phyloP scores from a whole-genome alignment of 2,113 vertebrate genomes.

The Alces alces region DNA sequence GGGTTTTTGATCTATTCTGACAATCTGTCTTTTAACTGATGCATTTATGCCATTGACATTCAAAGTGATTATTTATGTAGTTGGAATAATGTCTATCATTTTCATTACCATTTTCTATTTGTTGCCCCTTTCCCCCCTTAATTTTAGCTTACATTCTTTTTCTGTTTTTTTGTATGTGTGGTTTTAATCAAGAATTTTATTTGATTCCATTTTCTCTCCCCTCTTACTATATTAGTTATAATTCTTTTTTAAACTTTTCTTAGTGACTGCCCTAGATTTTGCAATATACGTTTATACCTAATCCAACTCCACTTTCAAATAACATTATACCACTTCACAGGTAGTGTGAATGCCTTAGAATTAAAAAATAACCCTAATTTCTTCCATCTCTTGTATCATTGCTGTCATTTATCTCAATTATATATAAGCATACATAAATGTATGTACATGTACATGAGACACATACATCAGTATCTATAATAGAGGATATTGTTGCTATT shows the following conservation, averaged over 20 bases:
- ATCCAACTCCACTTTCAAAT: neutral
- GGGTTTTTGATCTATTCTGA: neutral
- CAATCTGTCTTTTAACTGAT: neutral
- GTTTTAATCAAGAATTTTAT: neutral
- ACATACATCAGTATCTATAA: neutral
- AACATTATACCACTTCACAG: neutral
- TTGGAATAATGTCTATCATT: neutral
- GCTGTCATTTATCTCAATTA: neutral
- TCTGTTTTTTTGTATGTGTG: neutral
- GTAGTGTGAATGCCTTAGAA: neutral
- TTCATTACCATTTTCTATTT: neutral
- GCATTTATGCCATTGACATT: neutral
- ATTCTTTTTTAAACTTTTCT: no score
- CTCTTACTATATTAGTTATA: neutral
- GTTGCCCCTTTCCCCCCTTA: neutral
- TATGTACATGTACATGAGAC: neutral
- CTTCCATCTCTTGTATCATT: neutral
- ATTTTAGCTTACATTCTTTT: neutral
- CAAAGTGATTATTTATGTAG: neutral
- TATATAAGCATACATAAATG: neutral
- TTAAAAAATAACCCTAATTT: neutral
- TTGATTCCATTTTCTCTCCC: neutral
- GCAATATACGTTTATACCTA: neutral
- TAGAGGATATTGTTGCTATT: neutral
- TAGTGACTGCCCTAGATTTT: neutral